A percentile compares a stretch with the other conserved stretches of the same genome.
These are phyloP conservation scores for human (Homo sapiens) DNA, from an alignment of 2,113 vertebrate species.

Conservation along the genomic window DNA sequence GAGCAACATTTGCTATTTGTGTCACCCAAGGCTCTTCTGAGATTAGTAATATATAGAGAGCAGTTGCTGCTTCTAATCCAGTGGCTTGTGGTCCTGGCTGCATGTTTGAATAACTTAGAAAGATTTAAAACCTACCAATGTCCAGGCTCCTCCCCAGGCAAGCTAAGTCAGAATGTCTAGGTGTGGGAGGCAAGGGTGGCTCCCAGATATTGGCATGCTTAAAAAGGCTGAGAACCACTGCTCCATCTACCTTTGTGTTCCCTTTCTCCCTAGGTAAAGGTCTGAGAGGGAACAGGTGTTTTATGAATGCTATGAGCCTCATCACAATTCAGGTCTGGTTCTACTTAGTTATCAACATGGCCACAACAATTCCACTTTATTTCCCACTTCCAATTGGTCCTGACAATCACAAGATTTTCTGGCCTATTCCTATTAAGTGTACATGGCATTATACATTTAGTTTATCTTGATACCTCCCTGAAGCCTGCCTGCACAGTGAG, in stretches of 20 bases:
- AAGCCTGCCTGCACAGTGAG: background rate
- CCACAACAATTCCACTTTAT: background rate
- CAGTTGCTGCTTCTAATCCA: background rate
- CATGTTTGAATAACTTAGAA: background rate
- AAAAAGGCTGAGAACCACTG: background rate
- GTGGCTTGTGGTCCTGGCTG: background rate
- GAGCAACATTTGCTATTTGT: background rate
- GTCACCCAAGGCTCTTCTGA: background rate
- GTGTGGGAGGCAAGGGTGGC: background rate
- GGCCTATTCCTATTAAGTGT: background rate
- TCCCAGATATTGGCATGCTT: background rate
- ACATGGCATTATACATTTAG: fast-evolving
- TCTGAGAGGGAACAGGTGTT: background rate
- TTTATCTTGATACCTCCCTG: background rate
- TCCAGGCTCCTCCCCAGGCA: background rate
- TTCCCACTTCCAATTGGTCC: background rate
- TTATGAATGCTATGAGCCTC: too few relatives aligned
- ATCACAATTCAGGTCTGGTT: background rate
- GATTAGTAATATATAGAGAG: fast-evolving
- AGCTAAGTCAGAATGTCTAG: background rate
- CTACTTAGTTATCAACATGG: background rate
- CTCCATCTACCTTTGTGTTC: too few relatives aligned
- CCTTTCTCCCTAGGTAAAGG: background rate
- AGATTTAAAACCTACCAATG: background rate
- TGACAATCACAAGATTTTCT: background rate